phyloP scores from a whole-genome alignment of 2,888 invertebrate species.

The Notodonta dromedarius region DNA sequence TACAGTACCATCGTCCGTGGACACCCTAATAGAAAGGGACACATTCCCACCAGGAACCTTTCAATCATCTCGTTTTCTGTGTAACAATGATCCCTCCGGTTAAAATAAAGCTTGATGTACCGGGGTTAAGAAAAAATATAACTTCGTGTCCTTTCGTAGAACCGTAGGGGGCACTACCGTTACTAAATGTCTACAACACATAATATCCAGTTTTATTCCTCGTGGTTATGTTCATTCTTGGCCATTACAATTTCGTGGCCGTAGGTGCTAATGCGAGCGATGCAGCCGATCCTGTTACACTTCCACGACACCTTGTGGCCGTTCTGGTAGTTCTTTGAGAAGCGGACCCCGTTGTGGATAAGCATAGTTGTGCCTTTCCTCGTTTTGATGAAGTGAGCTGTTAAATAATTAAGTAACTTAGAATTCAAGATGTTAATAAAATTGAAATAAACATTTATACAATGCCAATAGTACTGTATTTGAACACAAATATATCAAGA shows the following conservation, averaged over 20 bases:
- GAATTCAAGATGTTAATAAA: neutral
- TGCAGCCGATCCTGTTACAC: slow-evolving; percentile 59
- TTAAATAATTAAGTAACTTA: neutral
- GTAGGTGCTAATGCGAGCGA: slow-evolving; percentile 55
- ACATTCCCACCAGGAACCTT: too few species aligned
- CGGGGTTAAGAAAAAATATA: too few species aligned
- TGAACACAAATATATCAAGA: too few species aligned
- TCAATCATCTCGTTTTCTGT: too few species aligned
- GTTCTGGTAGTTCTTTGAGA: slow-evolving; percentile 62
- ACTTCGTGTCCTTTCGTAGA: too few species aligned
- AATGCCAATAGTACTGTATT: too few species aligned
- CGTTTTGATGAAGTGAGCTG: slow-evolving; percentile 38
- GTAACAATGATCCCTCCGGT: too few species aligned
- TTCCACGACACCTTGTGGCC: slow-evolving; percentile 58
- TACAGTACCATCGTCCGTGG: too few species aligned
- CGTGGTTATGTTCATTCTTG: slow-evolving; percentile 55
- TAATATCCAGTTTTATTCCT: neutral
- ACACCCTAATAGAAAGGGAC: too few species aligned
- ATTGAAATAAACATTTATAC: too few species aligned
- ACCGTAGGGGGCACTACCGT: too few species aligned
- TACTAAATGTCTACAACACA: neutral
- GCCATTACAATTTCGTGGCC: slow-evolving; percentile 44
- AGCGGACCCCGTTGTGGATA: slow-evolving; percentile 46
- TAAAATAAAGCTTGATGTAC: too few species aligned
- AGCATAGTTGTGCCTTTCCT: slow-evolving; percentile 55